A percentile compares a stretch with the other conserved stretches of the same genome.
Evolutionary conservation across 2,113 vertebrate species (phyloP).

Genomic region (Isichthys henryi): DNA sequence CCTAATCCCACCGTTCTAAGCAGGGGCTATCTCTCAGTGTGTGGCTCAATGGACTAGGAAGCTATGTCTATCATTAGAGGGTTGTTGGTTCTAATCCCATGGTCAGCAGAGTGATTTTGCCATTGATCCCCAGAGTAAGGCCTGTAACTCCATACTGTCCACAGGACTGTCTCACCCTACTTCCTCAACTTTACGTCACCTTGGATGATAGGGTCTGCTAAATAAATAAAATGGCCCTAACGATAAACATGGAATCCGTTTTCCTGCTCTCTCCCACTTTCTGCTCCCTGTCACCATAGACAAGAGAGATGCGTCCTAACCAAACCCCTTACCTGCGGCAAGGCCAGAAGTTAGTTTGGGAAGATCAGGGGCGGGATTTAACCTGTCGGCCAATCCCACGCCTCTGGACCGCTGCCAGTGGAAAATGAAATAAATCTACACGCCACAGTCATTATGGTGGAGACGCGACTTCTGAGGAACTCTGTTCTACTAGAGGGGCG

Average conservation of each 20-base stretch:
- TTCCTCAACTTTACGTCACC: neutral
- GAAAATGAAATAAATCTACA: constrained; percentile 60
- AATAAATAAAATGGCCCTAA: neutral
- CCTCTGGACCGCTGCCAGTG: constrained; percentile 41
- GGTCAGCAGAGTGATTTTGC: neutral
- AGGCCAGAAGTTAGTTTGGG: constrained; percentile 41
- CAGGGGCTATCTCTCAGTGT: too few species aligned
- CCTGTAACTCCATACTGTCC: neutral
- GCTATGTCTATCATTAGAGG: neutral
- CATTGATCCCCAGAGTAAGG: neutral
- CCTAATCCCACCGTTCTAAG: neutral
- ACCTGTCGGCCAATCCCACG: neutral
- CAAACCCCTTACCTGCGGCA: constrained; percentile 44
- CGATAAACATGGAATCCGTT: neutral
- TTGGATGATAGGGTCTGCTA: neutral
- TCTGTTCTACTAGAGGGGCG: constrained; percentile 25
- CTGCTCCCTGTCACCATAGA: neutral
- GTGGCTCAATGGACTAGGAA: neutral
- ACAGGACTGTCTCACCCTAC: neutral
- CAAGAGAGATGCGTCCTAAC: neutral
- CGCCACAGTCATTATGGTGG: constrained; percentile 44
- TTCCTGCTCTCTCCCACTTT: neutral
- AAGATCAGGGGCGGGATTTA: constrained; percentile 39
- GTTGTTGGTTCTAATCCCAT: neutral
- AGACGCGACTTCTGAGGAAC: constrained; percentile 46